Percentiles rank a stretch among this genome's conserved stretches.
These are phyloP conservation scores for Tricholaema leucomelas DNA, from an alignment of 2,113 vertebrate species.

Conservation along the genomic window DNA sequence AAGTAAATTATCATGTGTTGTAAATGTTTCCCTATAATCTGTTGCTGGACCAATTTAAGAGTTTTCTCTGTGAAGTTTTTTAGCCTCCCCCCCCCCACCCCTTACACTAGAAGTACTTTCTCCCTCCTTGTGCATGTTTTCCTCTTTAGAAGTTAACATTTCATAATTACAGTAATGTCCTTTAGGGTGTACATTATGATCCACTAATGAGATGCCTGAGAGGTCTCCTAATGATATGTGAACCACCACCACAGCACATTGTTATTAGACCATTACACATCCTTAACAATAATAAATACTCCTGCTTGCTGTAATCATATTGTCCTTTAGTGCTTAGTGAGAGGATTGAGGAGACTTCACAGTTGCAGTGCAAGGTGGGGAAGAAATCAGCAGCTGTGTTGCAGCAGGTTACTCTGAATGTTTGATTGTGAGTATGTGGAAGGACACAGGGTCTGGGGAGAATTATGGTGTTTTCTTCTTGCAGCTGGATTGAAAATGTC, in stretches of 20 bases:
- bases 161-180: slow-evolving; percentile 29
- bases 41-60: neutral
- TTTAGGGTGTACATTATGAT: neutral
- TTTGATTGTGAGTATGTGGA: neutral
- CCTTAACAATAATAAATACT: slow-evolving; percentile 22
- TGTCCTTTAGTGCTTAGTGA: neutral
- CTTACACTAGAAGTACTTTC: neutral
- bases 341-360: neutral
- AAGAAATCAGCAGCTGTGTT: neutral
- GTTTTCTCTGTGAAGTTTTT: neutral
- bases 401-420: neutral
- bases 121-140: neutral
- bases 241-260: neutral
- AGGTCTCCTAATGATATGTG: slow-evolving; percentile 29
- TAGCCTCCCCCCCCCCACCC: neutral
- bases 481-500: neutral
- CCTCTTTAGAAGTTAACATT: slow-evolving; percentile 17
- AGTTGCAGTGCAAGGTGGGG: neutral
- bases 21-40: neutral
- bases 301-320: neutral
- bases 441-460: neutral
- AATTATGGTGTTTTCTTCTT: neutral
- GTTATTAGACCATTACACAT: neutral
- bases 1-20: neutral
- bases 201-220: slow-evolving; percentile 32